Evolutionary conservation across 1,140 invertebrate species (phyloP), one percentile per base, ranked within the genome.

Genomic region (Zaprionus africanus): DNA sequence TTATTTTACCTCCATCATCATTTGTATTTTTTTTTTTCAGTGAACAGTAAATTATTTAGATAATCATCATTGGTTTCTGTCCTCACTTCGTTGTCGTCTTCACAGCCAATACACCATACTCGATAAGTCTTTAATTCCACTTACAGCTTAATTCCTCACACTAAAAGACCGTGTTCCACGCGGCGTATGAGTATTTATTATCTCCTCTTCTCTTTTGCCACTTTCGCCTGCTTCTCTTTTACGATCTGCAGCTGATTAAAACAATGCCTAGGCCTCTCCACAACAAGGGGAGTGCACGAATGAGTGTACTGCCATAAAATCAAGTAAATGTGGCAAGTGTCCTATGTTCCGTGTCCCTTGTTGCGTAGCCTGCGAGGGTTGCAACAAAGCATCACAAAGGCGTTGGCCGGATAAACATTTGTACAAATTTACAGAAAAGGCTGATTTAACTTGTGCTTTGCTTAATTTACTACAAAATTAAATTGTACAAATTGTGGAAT

Each of bases 401-500:
- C 53, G 51, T 43, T 61, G 69, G 58, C 26, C 59, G 54, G 34
- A 46, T 66, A 67, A 74, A 69, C 76, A 78, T 78, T 81, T 76
- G 71, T 72, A 61, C 71, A 76, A 81, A 79, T 81, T 79, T 79
- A 65, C 58, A 76, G 60, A 57, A 76, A 65, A 62, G 38, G 71
- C 76, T 71, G 76, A 71, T 76, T 81, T 67, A 79, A 76, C 56
- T 78, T 70, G 61, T 64, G 72, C 67, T 67, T 70, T 80, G 72
- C 72, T 71, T 81, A 81, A 79, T 81, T 78, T 81, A 81, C 71
- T 81, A 81, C 79, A 79, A 81, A 81, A 81, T 81, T 76, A 79
- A 81, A 81, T 81, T 81, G 76, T 65, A 71, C 60, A 70, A 76
- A 76, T 53, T 62, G 57, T 61, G 67, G 76, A 76, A 76, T 71